Percentiles rank a stretch among this genome's conserved stretches.
These are phyloP conservation scores for Macropodus opercularis DNA, from an alignment of 2,797 vertebrate genomes.

Conservation along the genomic window DNA sequence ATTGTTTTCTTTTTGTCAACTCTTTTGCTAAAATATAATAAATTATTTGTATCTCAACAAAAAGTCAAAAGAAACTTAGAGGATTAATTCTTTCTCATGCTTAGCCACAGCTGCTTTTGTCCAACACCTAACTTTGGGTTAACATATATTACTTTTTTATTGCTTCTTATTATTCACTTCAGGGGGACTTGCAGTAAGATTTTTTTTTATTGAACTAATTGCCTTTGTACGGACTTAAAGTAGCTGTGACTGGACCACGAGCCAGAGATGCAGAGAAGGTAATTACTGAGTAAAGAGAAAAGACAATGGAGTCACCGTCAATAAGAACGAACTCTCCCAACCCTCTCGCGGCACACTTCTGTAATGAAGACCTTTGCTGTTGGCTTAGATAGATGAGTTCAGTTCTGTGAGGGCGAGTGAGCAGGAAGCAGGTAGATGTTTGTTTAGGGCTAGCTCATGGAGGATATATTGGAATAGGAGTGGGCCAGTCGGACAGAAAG, in stretches of 20 bases:
- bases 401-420: slow-evolving; percentile 60
- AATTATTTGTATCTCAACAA: slow-evolving; percentile 5
- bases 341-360: slow-evolving; percentile 67
- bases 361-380: slow-evolving; percentile 83
- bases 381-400: slow-evolving; percentile 78
- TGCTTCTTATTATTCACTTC: slow-evolving; percentile 48
- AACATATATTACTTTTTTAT: slow-evolving; percentile 45
- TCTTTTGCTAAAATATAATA: slow-evolving; percentile 20
- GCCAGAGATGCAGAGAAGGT: slow-evolving; percentile 61
- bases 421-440: slow-evolving; percentile 75
- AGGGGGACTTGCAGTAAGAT: slow-evolving; percentile 30
- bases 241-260: slow-evolving; percentile 67
- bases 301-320: slow-evolving; percentile 80
- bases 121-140: slow-evolving; percentile 22
- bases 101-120: slow-evolving; percentile 21
- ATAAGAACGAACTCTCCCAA: slow-evolving; percentile 77
- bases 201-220: slow-evolving; percentile 58
- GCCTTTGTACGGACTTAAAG: slow-evolving; percentile 67
- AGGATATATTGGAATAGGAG: slow-evolving; percentile 78
- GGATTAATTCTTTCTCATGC: slow-evolving; percentile 17
- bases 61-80: slow-evolving; percentile 15
- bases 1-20: slow-evolving; percentile 11
- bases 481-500: slow-evolving; percentile 63
- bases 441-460: slow-evolving; percentile 70
- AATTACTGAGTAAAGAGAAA: slow-evolving; percentile 74